Evolutionary conservation across 92 coral and sea anemone species (phyloP).

Genomic region (Epizoanthus rinbou): DNA sequence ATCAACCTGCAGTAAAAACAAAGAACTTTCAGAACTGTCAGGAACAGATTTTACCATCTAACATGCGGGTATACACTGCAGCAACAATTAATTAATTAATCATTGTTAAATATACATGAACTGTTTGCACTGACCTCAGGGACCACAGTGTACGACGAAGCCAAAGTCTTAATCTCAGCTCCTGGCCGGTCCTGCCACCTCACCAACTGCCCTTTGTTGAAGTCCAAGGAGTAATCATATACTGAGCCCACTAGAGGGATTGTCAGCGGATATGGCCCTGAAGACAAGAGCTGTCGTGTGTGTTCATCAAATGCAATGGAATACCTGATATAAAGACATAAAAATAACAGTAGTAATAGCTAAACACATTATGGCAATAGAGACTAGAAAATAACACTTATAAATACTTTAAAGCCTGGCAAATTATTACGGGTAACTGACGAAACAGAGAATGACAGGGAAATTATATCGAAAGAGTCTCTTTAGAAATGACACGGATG

Average conservation of each 20-base stretch:
- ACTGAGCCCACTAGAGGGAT: slow-evolving; percentile 90
- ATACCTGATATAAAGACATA: slow-evolving; percentile 48
- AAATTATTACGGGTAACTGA: too few species aligned
- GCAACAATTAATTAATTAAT: background rate
- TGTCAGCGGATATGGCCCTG: slow-evolving; percentile 88
- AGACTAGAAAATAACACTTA: too few species aligned
- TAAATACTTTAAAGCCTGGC: too few species aligned
- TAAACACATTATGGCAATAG: too few species aligned
- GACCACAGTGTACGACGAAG: slow-evolving; percentile 86
- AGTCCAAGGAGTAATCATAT: slow-evolving; percentile 89
- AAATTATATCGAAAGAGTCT: too few species aligned
- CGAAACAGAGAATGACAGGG: too few species aligned
- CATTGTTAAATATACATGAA: background rate
- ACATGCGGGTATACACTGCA: background rate
- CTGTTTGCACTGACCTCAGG: slow-evolving; percentile 75
- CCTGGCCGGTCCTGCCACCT: slow-evolving; percentile 92
- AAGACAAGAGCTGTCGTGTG: slow-evolving; percentile 78
- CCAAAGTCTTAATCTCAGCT: slow-evolving; percentile 76
- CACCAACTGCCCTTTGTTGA: slow-evolving; percentile 78
- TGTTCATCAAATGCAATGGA: slow-evolving; percentile 75
- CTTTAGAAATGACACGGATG: too few species aligned
- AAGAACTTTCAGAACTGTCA: background rate
- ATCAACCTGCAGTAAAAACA: slow-evolving; percentile 58
- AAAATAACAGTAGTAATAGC: too few species aligned
- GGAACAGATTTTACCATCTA: background rate